Conservation (phyloP, 1,140 invertebrate genomes). For the Dreissena rostriformis region DNA sequence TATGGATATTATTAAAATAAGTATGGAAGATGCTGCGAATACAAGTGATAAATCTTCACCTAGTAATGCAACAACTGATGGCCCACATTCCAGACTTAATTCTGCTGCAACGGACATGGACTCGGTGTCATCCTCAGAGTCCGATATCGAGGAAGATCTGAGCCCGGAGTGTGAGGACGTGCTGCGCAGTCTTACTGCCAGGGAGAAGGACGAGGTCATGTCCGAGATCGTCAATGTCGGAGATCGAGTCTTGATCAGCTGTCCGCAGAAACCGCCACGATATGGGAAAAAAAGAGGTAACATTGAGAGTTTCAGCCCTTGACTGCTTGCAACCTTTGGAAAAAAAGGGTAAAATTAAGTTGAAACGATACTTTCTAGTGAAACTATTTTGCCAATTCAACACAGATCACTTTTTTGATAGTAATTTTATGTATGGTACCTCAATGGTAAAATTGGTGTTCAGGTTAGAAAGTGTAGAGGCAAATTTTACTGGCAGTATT, state of each 20-base stretch:
- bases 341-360: too few relatives aligned
- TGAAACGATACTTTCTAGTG: too few relatives aligned
- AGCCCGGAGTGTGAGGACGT: slow-evolving; percentile 36
- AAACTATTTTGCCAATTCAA: too few relatives aligned
- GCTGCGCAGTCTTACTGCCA: slow-evolving; percentile 58
- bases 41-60: background rate
- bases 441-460: too few relatives aligned
- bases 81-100: background rate
- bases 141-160: slow-evolving; percentile 52
- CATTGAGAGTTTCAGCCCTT: slow-evolving; percentile 1
- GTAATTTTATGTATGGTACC: too few relatives aligned
- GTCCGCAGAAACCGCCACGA: slow-evolving; percentile 70
- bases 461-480: too few relatives aligned
- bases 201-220: slow-evolving; percentile 68
- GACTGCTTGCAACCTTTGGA: too few relatives aligned
- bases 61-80: background rate
- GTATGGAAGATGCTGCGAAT: background rate
- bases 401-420: too few relatives aligned
- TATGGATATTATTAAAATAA: slow-evolving; percentile 58
- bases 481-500: too few relatives aligned
- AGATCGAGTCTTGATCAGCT: slow-evolving; percentile 64
- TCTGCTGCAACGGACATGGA: slow-evolving; percentile 31
- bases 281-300: slow-evolving; percentile 73
- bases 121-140: slow-evolving; percentile 50
- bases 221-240: slow-evolving; percentile 64